Evolutionary conservation across 2,797 vertebrate genomes (phyloP).

Genomic region (Crenuchus spilurus): DNA sequence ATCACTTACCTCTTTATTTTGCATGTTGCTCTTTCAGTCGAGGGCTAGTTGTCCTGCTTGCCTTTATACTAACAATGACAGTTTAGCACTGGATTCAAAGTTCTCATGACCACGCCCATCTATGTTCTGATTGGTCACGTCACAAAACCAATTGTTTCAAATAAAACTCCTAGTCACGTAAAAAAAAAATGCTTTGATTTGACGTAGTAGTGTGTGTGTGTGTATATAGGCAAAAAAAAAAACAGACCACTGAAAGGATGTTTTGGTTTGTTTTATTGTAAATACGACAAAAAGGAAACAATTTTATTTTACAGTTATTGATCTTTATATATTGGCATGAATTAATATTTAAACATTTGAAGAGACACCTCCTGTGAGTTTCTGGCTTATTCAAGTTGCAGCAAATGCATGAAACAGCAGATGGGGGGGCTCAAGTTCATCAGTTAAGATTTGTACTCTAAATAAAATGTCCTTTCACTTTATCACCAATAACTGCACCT

Average conservation of each 20-base stretch:
- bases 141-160: too few species aligned
- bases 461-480: slow-evolving; percentile 30
- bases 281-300: slow-evolving; percentile 69
- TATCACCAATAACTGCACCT: slow-evolving; percentile 30
- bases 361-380: slow-evolving; percentile 57
- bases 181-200: too few species aligned
- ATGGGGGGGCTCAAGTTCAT: slow-evolving; percentile 46
- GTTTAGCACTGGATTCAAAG: too few species aligned
- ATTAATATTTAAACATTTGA: slow-evolving; percentile 60
- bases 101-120: too few species aligned
- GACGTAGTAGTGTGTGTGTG: too few species aligned
- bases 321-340: slow-evolving; percentile 64
- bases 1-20: too few species aligned
- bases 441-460: slow-evolving; percentile 18
- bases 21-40: too few species aligned
- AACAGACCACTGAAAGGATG: slow-evolving; percentile 30
- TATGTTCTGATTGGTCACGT: too few species aligned
- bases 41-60: too few species aligned
- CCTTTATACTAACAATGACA: too few species aligned
- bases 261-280: slow-evolving; percentile 65
- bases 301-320: slow-evolving; percentile 68
- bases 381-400: slow-evolving; percentile 56
- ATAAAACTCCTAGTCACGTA: too few species aligned
- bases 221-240: too few species aligned
- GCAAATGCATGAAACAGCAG: slow-evolving; percentile 60